Evolutionary conservation across 2,888 invertebrate species (phyloP), one percentile per base, ranked within the genome.

Genomic region (Nycteola revayana): DNA sequence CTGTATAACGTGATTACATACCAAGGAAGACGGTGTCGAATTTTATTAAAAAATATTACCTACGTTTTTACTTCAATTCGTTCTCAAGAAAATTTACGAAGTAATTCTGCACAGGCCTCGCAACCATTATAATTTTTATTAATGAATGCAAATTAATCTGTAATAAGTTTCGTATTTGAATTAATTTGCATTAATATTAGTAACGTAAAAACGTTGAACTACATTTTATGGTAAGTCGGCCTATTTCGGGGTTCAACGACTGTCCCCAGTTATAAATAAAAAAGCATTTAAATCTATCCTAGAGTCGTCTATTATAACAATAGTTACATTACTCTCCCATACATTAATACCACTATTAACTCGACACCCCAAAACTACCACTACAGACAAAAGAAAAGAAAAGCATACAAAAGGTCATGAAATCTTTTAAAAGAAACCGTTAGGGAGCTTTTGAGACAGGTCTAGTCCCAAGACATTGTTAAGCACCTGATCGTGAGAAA

Each of bases 401-500:
- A 59, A 45, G 45, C 48, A 60, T 49, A 60, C 55, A 55, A 69
- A 68, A 59, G 56, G 56, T 51, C 48, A 56, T 54, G 57, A 65
- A 60, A 58, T 35, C 42, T 51, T 41, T 55, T 67, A 63, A 71
- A 73, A 60, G 57, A 58, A 66, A 76, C 78, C 75, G 79, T 80
- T 81, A 68, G 52, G 59, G 50, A 49, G 64, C 73, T 75, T 61
- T 75, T 74, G 57, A 65, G 64, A 68, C 69, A 74, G 70, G 71
- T 70, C 67, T 44, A 66, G 71, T 70, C 67, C 43, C 60, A 51
- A 56, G 51, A 54, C 36, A 64, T 71, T 64, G 53, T 68, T 55
- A 49, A 63, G 66, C 82, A 82, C 82, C 82, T 82, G 81, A 80
- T 63, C 75, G 78, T 81, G 80, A 63, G 80, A 79, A 57, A 62